Evolutionary conservation across 2,888 invertebrate species (phyloP), one percentile per base, ranked within the genome.

Genomic region (Argynnis bischoffii): DNA sequence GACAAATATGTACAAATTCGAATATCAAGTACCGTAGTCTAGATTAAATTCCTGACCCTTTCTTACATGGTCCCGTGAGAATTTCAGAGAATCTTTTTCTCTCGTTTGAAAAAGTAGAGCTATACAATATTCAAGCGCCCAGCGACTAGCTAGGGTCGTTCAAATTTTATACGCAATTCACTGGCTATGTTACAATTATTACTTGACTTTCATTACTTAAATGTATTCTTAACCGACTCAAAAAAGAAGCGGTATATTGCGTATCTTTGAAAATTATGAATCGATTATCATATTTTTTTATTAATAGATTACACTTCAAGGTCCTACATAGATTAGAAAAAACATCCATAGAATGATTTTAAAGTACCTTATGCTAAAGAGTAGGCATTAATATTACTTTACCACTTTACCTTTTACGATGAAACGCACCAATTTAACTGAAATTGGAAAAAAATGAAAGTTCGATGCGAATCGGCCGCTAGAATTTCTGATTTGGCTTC

Each of bases 41-140:
- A 51, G 55, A 69, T 63, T 59, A 69, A 66, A 64, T 66, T 66
- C 55, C 26, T 59, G 55, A 59, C 54, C 60, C 55, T 60, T 64
- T 60, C 54, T 56, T 61, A 65, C 56, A 46, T 48, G 50, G 55
- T 64, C 66, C 64, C 60, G 21, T 50, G 50, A 63, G 69, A 64
- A 69, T 64, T 64, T 66, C 48, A 6, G 69, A 60, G 63, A 69
- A 69, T 69, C 66, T 41, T 64, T 69, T 69, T 53, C 69, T 66
- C 55, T 59, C 59, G 65, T 50, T 64, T 66, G 66, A 66, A 69
- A 66, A 66, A 60, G 69, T 54, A 59, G 51, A 63, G 50, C 63
- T 60, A 69, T 69, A 66, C 69, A 69, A 69, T 69, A 69, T 69
- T 69, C 66, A 69, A 51, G 59, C 51, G 60, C 64, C 51, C 66